Evolutionary conservation across 2,113 vertebrate genomes (phyloP), one percentile per base, ranked within the genome.

Genomic region (Thomomys bottae): DNA sequence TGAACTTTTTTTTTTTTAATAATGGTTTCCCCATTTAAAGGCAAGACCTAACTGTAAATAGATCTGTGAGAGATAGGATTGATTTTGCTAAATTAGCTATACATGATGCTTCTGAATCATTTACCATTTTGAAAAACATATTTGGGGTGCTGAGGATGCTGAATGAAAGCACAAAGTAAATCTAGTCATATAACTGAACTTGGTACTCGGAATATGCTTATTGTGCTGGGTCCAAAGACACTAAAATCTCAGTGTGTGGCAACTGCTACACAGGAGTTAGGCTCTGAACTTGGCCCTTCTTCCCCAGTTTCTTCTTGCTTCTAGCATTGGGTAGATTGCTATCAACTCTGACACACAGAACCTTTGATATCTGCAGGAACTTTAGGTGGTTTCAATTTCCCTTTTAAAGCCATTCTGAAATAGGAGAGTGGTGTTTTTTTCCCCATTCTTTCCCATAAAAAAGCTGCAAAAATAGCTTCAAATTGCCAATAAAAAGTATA

Each of bases 251-350:
- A 5, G 20, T 18, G 36, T 26, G 61, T 36, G 8, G 42, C 5
- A 40, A 23, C 1, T 1, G 6, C 0, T 0, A 3, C 3, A 0
- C 40, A 34, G 57, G 17, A 1, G 3, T 1, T 34, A 24, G 15
- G 20, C 30, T 3, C 18, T 5, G 32, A 1, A 2, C 45, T 38
- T 20, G 3, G 34, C 49, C 49, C 30, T 61, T 49, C 6, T 1
- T 18, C 8, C 11, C 2, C 0, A 1, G 40, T 14, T 15, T 26
- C 17, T 2, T 32, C 61, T 30, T 0, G n/a, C 8, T 36, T 28
- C 9, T 1, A 40, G 49, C 34, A 3, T 23, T 21, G 63, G 38
- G 1, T 54, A 67, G 57, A 73, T 24, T 3, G 34, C 32, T 57
- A 8, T 82, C 45, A 1, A 32, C 73, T 20, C 12, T 57, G 45